Evolutionary conservation across 2,888 invertebrate species (phyloP), one percentile per base, ranked within the genome.

Genomic region (Zaprionus obscuricornis): DNA sequence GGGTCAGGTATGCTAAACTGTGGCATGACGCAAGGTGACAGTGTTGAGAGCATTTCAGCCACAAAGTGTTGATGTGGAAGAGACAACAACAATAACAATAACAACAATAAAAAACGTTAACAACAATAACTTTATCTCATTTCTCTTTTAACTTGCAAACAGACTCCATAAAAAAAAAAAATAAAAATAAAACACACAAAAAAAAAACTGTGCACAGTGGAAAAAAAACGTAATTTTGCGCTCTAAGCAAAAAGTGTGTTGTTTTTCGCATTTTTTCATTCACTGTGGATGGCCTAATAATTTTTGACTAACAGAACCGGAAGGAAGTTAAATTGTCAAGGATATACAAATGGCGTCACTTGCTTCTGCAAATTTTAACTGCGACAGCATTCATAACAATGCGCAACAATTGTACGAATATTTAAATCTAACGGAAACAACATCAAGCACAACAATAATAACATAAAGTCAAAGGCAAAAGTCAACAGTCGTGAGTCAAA

Each of bases 381-480:
- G 54, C 54, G 45, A 18, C 43, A 27, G 13, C 1, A 43, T n/a
- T n/a, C n/a, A n/a, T n/a, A n/a, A n/a, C n/a, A n/a, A n/a, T n/a
- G n/a, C n/a, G 20, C 42, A 17, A 7, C 16, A 45, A 6, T 17
- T 22, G 1, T 6, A 33, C 14, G 13, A 4, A 24, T 17, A 11
- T 51, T 42, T 18, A 43, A 42, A 33, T 24, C 47, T 45, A 55
- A 18, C 34, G 22, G n/a, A 43, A 60, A 24, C 54, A 52, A 7
- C 39, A 56, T 16, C 27, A 27, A 4, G 27, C 8, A 10, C 27
- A 27, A 27, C 10, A 29, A 29, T 47, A 64, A 40, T 63, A 59
- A 16, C 43, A 58, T 52, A 63, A 57, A 60, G 46, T 63, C 57
- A 63, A 45, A 45, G 63, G 45, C 55, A n/a, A n/a, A n/a, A n/a